Evolutionary conservation across 53 echinoderm and acorn worm species (phyloP), one percentile per base, ranked within the genome.

Genomic region (Apostichopus leukothele): DNA sequence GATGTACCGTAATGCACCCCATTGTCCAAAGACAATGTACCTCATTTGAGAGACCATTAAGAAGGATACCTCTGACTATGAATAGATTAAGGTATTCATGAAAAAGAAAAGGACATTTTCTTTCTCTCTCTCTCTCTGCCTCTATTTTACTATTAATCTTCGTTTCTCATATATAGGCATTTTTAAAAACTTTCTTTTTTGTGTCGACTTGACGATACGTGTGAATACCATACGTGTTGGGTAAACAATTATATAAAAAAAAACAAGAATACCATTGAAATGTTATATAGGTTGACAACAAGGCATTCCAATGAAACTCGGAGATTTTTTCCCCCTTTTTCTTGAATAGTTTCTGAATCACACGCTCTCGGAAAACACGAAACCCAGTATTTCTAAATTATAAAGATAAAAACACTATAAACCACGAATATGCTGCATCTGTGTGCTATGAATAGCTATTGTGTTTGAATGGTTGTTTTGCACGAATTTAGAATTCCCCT

Each of bases 21-120:
- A 50, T 79, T 79, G 79, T 79, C 20, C 53, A 53, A 79, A 53
- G 53, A 79, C 79, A 79, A 79, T 79, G 51, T 19, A 9, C 79
- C 7, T 51, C 51, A 79, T 50, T 79, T 52, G 51, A 51, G 50
- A 19, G n/a, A 79, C 79, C 79, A 79, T 79, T 79, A 79, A 51
- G 12, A 13, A 16, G 63, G 16, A 11, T 63, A 4, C 63, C 16
- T 63, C 11, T 63, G 10, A 4, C 63, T 16, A 16, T 63, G 63
- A 63, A 63, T 13, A 16, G 12, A 63, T 63, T 11, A 63, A 63
- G 63, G 63, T 63, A 63, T 63, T 63, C 63, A 4, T 9, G 11
- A 11, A 63, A 63, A 63, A 63, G 63, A 63, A 63, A 63, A 16
- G 25, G 25, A 25, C 14, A 13, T 63, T 63, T 63, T 63, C 61